Evolutionary conservation across 2,888 invertebrate genomes (phyloP), one percentile per base, ranked within the genome.

Genomic region (Selenia dentaria): DNA sequence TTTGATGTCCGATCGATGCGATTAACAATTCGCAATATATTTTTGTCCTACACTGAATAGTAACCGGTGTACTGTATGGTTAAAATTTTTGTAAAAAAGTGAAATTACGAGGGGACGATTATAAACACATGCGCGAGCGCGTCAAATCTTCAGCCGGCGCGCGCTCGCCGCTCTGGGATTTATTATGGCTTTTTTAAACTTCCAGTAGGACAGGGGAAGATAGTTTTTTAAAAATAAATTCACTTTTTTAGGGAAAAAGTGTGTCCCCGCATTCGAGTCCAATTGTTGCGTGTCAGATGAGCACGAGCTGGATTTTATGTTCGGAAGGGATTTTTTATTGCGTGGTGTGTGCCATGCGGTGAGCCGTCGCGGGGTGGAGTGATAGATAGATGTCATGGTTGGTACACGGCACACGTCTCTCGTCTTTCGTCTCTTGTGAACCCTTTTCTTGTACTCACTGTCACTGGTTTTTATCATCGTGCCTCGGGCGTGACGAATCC

Each of bases 201-300:
- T 71, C 73, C 74, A 67, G 74, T 74, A 78, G 74, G 67, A 70
- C 75, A 71, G 74, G 86, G 84, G 83, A 83, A 80, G 70, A 72
- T 70, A 69, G 68, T 77, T 88, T 87, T 89, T 87, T 77, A 84
- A 90, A 88, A 88, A 86, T 84, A 87, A 89, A 77, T 80, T 69
- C 66, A 68, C 75, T 84, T 88, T 89, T 89, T 87, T 79, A 79
- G 72, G 70, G 66, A 78, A 86, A 87, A 84, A 81, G 54, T 76
- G 75, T 83, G 86, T 88, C 87, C 85, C 84, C 77, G 70, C 79
- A 77, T 80, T 79, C 71, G 76, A 74, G 76, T 87, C 71, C 87
- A 89, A 89, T 90, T 90, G 90, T 90, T 90, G 90, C 90, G 89
- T 88, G 86, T 87, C 88, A 79, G 87, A 87, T 87, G 89, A 84